A percentile compares a stretch with the other conserved stretches of the same genome.
Evolutionary conservation across 2,797 vertebrate species (phyloP).

Genomic region (Oreochromis mossambicus): DNA sequence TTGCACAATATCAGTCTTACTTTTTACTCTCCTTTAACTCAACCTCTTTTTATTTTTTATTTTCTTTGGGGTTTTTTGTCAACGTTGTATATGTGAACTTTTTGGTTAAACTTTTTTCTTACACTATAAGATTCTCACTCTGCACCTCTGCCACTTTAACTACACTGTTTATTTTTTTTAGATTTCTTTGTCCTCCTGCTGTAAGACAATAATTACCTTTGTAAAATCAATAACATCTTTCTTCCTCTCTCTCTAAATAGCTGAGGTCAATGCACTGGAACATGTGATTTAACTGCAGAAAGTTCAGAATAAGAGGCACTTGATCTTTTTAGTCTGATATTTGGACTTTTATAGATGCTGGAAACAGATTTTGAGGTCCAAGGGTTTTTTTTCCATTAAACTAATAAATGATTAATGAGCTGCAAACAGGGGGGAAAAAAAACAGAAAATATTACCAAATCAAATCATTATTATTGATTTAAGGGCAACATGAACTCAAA

Average conservation of each 20-base stretch:
- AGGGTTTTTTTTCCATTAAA: neutral
- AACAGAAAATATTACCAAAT: neutral
- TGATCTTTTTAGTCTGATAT: neutral
- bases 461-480: neutral
- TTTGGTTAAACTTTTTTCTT: neutral
- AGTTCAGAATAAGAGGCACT: neutral
- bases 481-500: neutral
- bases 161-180: neutral
- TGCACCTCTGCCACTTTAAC: neutral
- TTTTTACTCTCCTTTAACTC: neutral
- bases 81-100: neutral
- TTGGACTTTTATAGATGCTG: neutral
- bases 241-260: neutral
- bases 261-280: neutral
- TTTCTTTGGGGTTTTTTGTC: fast-evolving
- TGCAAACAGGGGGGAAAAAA: neutral
- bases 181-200: neutral
- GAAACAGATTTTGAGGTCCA: neutral
- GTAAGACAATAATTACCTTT: neutral
- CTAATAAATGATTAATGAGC: neutral
- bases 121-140: neutral
- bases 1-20: neutral
- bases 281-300: neutral
- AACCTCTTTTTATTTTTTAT: neutral
- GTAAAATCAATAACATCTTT: neutral